These are phyloP conservation scores for Bergia puertoricense DNA, from an alignment of 92 coral and sea anemone species.

Conservation along the genomic window DNA sequence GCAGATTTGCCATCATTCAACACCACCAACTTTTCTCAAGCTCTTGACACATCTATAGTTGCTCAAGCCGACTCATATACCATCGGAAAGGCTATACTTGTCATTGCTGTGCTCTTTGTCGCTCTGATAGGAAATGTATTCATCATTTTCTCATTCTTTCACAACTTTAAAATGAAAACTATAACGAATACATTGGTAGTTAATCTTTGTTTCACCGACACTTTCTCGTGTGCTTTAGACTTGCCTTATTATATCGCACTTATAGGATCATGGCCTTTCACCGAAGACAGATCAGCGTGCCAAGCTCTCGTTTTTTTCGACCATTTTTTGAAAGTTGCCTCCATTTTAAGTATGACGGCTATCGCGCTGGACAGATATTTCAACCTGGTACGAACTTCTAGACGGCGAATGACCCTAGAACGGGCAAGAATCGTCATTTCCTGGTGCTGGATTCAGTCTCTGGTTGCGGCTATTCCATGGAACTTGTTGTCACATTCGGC, in stretches of 20 bases:
- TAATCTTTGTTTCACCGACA: slow-evolving; percentile 73
- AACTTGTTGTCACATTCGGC: slow-evolving; percentile 20
- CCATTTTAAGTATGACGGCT: slow-evolving; percentile 66
- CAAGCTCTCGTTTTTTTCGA: slow-evolving; percentile 51
- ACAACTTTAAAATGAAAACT: slow-evolving; percentile 77
- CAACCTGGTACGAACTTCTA: slow-evolving; percentile 55
- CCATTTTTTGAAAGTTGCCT: slow-evolving; percentile 58
- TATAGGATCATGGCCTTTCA: slow-evolving; percentile 35
- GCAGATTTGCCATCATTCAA: background rate
- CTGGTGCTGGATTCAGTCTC: slow-evolving; percentile 64
- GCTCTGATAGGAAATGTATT: slow-evolving; percentile 59
- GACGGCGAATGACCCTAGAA: slow-evolving; percentile 51
- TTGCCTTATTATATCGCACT: slow-evolving; percentile 53
- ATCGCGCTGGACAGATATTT: slow-evolving; percentile 70
- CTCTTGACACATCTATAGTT: background rate
- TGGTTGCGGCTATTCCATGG: slow-evolving; percentile 68
- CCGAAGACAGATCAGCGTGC: slow-evolving; percentile 40
- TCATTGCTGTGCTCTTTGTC: slow-evolving; percentile 8
- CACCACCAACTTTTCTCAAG: background rate
- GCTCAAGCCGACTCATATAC: slow-evolving; percentile 9
- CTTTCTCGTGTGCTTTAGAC: slow-evolving; percentile 58
- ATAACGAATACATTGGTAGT: slow-evolving; percentile 69
- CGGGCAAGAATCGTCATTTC: slow-evolving; percentile 42
- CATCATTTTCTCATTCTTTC: slow-evolving; percentile 53
- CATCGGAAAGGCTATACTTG: slow-evolving; percentile 7